Evolutionary conservation across 1,140 invertebrate genomes (phyloP).

Genomic region (Procambarus virginalis): DNA sequence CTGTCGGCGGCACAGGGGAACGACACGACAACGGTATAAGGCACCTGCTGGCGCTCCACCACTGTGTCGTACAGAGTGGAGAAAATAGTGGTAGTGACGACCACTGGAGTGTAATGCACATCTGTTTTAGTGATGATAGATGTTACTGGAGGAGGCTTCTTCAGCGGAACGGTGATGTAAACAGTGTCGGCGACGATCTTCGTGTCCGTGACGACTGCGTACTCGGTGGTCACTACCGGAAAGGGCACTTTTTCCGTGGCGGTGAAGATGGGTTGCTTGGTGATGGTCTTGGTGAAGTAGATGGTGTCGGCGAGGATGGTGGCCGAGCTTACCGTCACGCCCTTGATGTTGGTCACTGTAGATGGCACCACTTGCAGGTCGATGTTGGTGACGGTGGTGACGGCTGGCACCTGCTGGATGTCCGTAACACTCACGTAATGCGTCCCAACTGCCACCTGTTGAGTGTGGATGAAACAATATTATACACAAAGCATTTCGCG

Average conservation of each 20-base stretch:
- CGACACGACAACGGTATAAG: background rate
- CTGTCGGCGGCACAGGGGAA: background rate
- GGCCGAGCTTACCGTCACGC: background rate
- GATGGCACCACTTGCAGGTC: constrained; percentile 5
- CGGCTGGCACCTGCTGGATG: background rate
- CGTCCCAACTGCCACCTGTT: background rate
- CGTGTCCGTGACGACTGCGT: background rate
- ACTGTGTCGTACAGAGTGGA: background rate
- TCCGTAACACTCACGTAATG: background rate
- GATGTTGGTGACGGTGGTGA: background rate
- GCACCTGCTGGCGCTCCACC: background rate
- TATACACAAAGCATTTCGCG: too few species aligned
- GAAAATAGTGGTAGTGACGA: background rate
- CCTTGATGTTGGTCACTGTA: background rate
- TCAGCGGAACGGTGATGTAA: background rate
- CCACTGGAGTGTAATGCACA: background rate
- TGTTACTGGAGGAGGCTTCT: background rate
- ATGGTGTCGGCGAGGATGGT: background rate
- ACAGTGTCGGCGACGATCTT: background rate
- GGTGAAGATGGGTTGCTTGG: background rate
- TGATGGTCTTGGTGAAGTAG: background rate
- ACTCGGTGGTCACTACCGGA: background rate
- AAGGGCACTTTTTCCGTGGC: background rate
- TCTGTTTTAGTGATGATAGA: background rate
- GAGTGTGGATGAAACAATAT: too few species aligned